Evolutionary conservation across 92 coral and sea anemone genomes (phyloP).

Genomic region (Siderastrea radians): DNA sequence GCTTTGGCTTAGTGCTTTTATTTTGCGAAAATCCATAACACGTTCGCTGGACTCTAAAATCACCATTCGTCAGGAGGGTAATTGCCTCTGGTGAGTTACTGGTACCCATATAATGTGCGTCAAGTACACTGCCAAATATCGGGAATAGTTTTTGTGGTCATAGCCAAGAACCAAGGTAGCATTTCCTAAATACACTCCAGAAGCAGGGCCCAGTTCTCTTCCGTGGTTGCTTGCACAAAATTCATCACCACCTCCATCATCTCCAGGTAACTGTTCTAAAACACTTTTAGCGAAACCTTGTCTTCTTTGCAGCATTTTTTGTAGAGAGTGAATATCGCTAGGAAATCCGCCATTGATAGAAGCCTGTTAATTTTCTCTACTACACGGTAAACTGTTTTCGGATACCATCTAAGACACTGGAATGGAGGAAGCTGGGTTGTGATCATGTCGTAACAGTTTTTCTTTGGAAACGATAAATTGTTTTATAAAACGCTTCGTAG

Average conservation of each 20-base stretch:
- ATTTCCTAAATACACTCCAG: conserved; percentile 58
- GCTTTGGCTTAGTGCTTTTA: no score
- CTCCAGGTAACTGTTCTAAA: conserved; percentile 65
- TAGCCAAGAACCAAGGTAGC: conserved; percentile 76
- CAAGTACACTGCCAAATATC: conserved; percentile 68
- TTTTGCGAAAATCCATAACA: no score
- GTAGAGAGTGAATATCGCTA: conserved; percentile 33
- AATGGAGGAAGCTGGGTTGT: conserved; percentile 38
- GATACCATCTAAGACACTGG: conserved; percentile 52
- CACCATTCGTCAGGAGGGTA: no score
- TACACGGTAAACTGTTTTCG: conserved; percentile 30
- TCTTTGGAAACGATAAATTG: no score
- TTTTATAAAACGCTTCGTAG: no score
- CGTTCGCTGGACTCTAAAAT: no score
- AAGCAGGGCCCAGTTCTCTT: conserved; percentile 75
- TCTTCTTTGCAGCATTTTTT: conserved; percentile 43
- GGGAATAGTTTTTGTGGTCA: conserved; percentile 75
- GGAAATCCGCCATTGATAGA: conserved; percentile 59
- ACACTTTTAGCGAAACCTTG: conserved; percentile 66
- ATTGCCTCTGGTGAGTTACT: no score
- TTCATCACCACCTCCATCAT: conserved; percentile 63
- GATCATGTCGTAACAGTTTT: no score
- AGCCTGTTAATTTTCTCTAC: conserved; percentile 50
- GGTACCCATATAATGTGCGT: conserved; percentile 39
- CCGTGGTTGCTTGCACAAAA: conserved; percentile 61